phyloP scores from a whole-genome alignment of 2,888 invertebrate genomes.

The Lasius platythorax region DNA sequence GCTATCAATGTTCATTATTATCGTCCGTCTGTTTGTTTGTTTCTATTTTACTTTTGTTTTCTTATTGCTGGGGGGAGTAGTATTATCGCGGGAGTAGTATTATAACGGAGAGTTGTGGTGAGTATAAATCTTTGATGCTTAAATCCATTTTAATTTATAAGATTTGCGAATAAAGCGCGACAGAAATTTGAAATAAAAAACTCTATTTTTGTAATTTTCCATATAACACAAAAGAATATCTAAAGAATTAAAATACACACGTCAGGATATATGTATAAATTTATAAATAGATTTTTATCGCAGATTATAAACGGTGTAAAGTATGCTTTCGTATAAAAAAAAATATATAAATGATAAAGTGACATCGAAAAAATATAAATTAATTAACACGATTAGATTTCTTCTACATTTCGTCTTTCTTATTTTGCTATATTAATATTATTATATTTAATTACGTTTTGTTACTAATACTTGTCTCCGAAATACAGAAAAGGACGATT shows the following conservation, averaged over 20 bases:
- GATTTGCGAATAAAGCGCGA: not conserved
- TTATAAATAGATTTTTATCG: not conserved
- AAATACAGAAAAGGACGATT: not conserved
- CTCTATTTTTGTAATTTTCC: not conserved
- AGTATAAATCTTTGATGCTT: not conserved
- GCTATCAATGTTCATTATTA: slow-evolving; percentile 8
- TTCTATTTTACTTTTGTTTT: not conserved
- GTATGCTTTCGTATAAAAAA: not conserved
- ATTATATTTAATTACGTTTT: not conserved
- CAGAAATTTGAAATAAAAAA: not conserved
- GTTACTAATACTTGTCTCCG: not conserved
- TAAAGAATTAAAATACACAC: not conserved
- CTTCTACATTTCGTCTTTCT: not conserved
- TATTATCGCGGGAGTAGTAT: not conserved
- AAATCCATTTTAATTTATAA: not conserved
- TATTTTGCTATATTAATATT: not conserved
- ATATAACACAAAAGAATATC: not conserved
- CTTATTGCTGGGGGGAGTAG: not conserved
- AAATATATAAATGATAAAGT: not conserved
- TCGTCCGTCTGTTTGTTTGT: not conserved
- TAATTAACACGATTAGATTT: not conserved
- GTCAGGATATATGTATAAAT: not conserved
- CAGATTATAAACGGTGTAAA: not conserved
- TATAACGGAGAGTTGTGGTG: not conserved
- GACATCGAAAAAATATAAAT: slow-evolving; percentile 9